A percentile compares a stretch with the other conserved stretches of the same genome.
phyloP scores from a whole-genome alignment of 2,113 vertebrate genomes.

The Neodontobutis hainanensis region DNA sequence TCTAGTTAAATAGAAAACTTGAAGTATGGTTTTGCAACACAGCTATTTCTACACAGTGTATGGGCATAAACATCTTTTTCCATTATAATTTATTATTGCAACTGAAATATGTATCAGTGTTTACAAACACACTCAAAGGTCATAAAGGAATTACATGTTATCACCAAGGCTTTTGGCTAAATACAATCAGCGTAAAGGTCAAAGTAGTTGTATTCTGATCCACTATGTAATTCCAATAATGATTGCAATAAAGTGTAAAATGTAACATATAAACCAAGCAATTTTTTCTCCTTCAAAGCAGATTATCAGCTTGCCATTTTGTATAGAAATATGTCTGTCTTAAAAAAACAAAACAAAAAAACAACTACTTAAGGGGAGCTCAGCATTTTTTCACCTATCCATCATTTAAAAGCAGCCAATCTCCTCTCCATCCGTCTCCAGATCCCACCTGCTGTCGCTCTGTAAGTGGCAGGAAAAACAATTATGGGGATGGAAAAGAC shows the following conservation, averaged over 20 bases:
- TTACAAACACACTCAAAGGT: too few relatives aligned
- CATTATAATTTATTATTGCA: too few relatives aligned
- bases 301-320: background rate
- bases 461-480: slow-evolving; percentile 38
- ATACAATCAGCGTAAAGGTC: too few relatives aligned
- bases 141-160: too few relatives aligned
- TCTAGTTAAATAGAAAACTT: slow-evolving; percentile 51
- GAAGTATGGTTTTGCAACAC: slow-evolving; percentile 42
- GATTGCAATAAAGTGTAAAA: background rate
- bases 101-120: too few relatives aligned
- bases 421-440: slow-evolving; percentile 46
- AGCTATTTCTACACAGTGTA: background rate
- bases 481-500: slow-evolving; percentile 6
- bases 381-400: slow-evolving; percentile 51
- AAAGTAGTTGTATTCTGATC: too few relatives aligned
- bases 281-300: background rate
- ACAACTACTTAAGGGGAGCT: slow-evolving; percentile 31
- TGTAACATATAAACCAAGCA: slow-evolving; percentile 37
- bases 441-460: slow-evolving; percentile 45
- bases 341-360: background rate
- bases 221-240: too few relatives aligned
- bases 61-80: too few relatives aligned
- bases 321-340: background rate
- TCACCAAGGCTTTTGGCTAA: too few relatives aligned
- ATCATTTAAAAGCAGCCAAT: slow-evolving; percentile 32